Percentiles rank a stretch among this genome's conserved stretches.
phyloP scores from a whole-genome alignment of 1,140 invertebrate genomes.

The Leptopilina boulardi region DNA sequence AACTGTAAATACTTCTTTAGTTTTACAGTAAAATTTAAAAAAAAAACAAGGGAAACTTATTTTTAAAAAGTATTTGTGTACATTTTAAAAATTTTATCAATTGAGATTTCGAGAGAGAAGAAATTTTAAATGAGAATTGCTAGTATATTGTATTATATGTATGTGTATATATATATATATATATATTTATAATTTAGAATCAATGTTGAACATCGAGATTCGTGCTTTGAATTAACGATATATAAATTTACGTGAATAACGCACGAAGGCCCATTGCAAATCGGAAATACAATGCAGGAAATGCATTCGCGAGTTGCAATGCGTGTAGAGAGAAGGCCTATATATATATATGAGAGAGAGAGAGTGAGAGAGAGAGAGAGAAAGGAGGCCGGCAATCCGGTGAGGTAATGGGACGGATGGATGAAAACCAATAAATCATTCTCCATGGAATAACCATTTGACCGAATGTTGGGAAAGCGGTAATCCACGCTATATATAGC shows the following conservation, averaged over 20 bases:
- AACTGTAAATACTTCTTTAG: too few relatives aligned
- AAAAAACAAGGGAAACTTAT: too few relatives aligned
- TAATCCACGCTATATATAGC: slow-evolving; percentile 13
- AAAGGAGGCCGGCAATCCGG: slow-evolving; percentile 49
- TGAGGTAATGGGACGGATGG: slow-evolving; percentile 55
- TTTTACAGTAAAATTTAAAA: too few relatives aligned
- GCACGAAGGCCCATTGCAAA: slow-evolving; percentile 50
- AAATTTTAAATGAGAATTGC: too few relatives aligned
- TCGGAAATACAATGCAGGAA: slow-evolving; percentile 59
- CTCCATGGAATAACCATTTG: slow-evolving; percentile 41
- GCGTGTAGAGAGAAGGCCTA: slow-evolving; percentile 49
- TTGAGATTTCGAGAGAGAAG: too few relatives aligned
- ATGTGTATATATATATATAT: slow-evolving; percentile 39
- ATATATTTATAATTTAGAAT: slow-evolving; percentile 52
- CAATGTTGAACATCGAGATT: slow-evolving; percentile 55
- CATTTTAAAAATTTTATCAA: too few relatives aligned
- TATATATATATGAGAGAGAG: too few relatives aligned
- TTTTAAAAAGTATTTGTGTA: too few relatives aligned
- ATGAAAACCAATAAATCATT: slow-evolving; percentile 58
- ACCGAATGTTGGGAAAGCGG: slow-evolving; percentile 35
- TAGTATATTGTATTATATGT: too few relatives aligned
- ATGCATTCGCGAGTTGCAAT: slow-evolving; percentile 53
- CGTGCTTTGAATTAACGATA: slow-evolving; percentile 53
- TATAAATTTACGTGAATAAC: slow-evolving; percentile 57
- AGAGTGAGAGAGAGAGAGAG: too few relatives aligned